Conservation (phyloP, 2,797 vertebrate species). For the Columba guinea region DNA sequence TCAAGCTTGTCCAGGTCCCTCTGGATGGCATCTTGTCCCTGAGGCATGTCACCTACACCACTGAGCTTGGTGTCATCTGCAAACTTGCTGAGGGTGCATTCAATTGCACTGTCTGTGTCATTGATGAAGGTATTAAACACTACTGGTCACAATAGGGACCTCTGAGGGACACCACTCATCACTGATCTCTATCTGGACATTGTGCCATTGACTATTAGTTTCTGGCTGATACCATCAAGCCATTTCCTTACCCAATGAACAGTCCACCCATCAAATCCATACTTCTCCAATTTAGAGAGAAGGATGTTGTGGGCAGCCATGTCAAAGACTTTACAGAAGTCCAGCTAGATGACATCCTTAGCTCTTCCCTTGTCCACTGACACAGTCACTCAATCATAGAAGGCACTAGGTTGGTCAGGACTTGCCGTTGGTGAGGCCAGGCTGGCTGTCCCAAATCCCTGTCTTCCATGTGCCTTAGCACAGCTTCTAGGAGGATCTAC, state of each 20-base stretch:
- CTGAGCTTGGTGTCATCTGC: neutral
- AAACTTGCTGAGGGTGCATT: neutral
- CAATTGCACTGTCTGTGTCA: neutral
- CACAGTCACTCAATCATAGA: neutral
- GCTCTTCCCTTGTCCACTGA: too few species aligned
- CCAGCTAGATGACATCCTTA: too few species aligned
- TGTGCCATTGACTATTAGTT: neutral
- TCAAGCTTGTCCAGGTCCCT: neutral
- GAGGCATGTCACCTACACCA: rapidly evolving
- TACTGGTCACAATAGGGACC: too few species aligned
- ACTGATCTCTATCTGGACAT: neutral
- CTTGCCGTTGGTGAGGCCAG: neutral
- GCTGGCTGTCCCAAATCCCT: neutral
- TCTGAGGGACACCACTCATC: neutral
- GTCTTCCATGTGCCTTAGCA: neutral
- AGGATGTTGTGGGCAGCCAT: too few species aligned
- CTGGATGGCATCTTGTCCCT: neutral
- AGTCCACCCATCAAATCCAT: neutral
- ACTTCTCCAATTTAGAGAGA: too few species aligned
- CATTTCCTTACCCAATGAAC: neutral
- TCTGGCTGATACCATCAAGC: neutral
- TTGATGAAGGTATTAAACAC: neutral
- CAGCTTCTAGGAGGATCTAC: neutral
- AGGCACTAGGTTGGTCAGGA: neutral
- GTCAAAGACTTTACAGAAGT: too few species aligned